Conservation (phyloP, 1,140 invertebrate species). For the Trichoplusia ni region DNA sequence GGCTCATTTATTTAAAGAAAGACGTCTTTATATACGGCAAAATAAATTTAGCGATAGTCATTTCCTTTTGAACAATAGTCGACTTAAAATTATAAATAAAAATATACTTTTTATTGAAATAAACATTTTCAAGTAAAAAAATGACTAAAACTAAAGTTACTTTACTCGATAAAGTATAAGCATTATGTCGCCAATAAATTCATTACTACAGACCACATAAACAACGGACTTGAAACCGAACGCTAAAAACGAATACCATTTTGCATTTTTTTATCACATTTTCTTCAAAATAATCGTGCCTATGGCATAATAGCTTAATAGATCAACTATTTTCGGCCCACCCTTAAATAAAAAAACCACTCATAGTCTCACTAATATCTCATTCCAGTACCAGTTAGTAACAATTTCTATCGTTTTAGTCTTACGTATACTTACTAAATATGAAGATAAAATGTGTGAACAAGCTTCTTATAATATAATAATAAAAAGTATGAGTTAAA, state of each 20-base stretch:
- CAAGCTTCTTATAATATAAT: constrained; percentile 77
- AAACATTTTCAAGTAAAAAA: neutral
- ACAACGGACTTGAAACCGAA: constrained; percentile 32
- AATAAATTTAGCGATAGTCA: constrained; percentile 9
- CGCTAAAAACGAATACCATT: constrained; percentile 50
- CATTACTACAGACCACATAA: constrained; percentile 19
- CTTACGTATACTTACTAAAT: constrained; percentile 74
- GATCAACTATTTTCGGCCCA: constrained; percentile 40
- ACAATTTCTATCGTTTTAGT: constrained; percentile 54
- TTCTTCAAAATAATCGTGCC: constrained; percentile 59
- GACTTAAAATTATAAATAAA: neutral
- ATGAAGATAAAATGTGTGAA: constrained; percentile 81
- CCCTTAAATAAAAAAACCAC: constrained; percentile 49
- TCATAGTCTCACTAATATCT: constrained; percentile 58
- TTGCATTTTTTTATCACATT: constrained; percentile 70
- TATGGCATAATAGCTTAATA: constrained; percentile 56
- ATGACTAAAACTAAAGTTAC: constrained; percentile 24
- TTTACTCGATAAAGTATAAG: constrained; percentile 33
- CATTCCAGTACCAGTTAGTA: constrained; percentile 50
- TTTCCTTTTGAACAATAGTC: neutral
- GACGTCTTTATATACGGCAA: neutral
- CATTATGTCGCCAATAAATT: constrained; percentile 43
- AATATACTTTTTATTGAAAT: neutral
- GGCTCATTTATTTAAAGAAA: constrained; percentile 55
- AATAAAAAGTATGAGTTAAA: constrained; percentile 81